Evolutionary conservation across 2,113 vertebrate species (phyloP), one percentile per base, ranked within the genome.

Genomic region (Reinhardtius hippoglossoides): DNA sequence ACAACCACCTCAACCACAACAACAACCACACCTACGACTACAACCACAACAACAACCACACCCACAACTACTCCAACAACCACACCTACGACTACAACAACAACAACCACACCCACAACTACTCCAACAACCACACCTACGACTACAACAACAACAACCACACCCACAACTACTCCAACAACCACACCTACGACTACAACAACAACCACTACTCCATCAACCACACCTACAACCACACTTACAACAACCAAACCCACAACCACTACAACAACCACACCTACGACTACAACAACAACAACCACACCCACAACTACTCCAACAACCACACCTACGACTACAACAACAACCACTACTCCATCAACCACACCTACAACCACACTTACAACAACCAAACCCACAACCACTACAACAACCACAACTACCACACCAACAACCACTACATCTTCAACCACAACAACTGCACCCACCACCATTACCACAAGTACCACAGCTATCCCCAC

Each of bases 351-450:
- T n/a, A n/a, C n/a, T n/a, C n/a, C n/a, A n/a, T n/a, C 52, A 13
- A 37, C 55, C 20, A 67, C 21, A 10, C 8, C 21, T 3, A 40
- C 83, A 20, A 54, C 58, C 4, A 8, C 20, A 27, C 21, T 20
- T 20, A 24, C 70, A 5, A 52, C 37, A 0, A 21, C 16, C 31
- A 26, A 64, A 40, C 48, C 20, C 5, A 44, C 80, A 40, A 44
- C 20, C 5, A 44, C 80, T 16, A 64, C 50, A 0, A 6, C 8
- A 4, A 8, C 76, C 16, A 85, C 71, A 4, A 82, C 76, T n/a
- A 74, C 59, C 5, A 5, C 4, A 24, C 13, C 69, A n/a, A 57
- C 59, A 13, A 70, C 48, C 1, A 82, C 55, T 5, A 2, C 44
- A 55, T n/a, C 27, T 2, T 63, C 74, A 10, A 80, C 75, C 3